Evolutionary conservation across 2,888 invertebrate genomes (phyloP).

Genomic region (Pseudoips prasinana): DNA sequence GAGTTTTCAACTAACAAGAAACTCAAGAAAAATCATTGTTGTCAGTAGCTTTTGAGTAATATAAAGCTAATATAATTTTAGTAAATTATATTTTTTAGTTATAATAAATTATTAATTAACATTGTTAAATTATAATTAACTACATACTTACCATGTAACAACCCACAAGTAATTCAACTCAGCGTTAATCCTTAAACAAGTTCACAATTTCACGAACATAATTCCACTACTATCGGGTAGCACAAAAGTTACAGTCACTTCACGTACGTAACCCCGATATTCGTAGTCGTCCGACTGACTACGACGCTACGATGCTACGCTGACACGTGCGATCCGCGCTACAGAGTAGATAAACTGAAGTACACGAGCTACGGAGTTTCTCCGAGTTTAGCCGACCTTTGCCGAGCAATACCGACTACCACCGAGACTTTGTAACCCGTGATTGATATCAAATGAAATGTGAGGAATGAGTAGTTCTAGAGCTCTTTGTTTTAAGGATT

Average conservation of each 20-base stretch:
- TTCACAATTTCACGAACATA: conserved; percentile 53
- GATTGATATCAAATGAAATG: conserved; percentile 82
- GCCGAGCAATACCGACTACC: conserved; percentile 57
- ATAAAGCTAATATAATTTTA: too few species aligned
- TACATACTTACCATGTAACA: conserved; percentile 61
- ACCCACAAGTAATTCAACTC: conserved; percentile 34
- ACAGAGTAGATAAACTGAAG: conserved; percentile 64
- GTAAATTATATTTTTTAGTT: too few species aligned
- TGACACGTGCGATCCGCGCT: conserved; percentile 62
- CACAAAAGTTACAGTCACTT: conserved; percentile 49
- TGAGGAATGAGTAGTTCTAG: conserved; percentile 76
- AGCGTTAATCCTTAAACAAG: conserved; percentile 45
- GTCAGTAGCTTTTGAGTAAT: too few species aligned
- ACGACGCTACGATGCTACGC: conserved; percentile 53
- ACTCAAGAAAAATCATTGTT: too few species aligned
- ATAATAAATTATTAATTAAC: too few species aligned
- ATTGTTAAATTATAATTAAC: background rate
- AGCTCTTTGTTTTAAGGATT: conserved; percentile 76
- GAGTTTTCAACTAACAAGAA: too few species aligned
- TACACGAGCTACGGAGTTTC: conserved; percentile 52
- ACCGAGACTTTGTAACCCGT: conserved; percentile 69
- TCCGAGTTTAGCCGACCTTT: conserved; percentile 45
- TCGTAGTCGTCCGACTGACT: conserved; percentile 46
- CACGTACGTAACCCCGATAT: conserved; percentile 38
- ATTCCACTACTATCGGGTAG: conserved; percentile 34